A percentile compares a stretch with the other conserved stretches of the same genome.
These are phyloP conservation scores for Chelon auratus DNA, from an alignment of 2,797 vertebrate species.

Conservation along the genomic window DNA sequence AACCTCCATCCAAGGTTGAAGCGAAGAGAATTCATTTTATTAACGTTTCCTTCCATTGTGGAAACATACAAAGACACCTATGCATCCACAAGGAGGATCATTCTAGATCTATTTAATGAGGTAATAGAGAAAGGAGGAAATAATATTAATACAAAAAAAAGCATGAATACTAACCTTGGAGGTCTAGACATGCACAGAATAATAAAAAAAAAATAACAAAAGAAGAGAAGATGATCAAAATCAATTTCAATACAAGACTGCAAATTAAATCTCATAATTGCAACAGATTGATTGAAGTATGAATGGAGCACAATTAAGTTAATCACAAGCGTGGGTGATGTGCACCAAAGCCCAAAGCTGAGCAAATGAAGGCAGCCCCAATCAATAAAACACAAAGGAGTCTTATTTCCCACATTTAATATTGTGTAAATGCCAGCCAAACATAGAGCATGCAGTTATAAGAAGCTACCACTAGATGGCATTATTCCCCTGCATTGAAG, in stretches of 20 bases:
- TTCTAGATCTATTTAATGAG: slow-evolving; percentile 22
- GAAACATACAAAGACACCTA: not conserved
- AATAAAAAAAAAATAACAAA: slow-evolving; percentile 79
- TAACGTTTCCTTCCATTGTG: too few relatives aligned
- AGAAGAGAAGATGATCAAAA: slow-evolving; percentile 83
- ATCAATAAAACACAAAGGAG: slow-evolving; percentile 31
- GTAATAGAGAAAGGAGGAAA: slow-evolving; percentile 34
- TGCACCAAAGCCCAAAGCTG: slow-evolving; percentile 17
- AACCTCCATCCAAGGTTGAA: not conserved
- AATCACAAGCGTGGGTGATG: slow-evolving; percentile 34
- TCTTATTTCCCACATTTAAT: slow-evolving; percentile 26
- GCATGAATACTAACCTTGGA: slow-evolving; percentile 88
- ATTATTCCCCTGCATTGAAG: slow-evolving; percentile 38
- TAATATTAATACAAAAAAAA: slow-evolving; percentile 73
- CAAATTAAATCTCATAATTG: slow-evolving; percentile 35
- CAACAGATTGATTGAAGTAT: slow-evolving; percentile 5
- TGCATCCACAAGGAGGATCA: not conserved
- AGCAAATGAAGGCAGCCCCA: slow-evolving; percentile 30
- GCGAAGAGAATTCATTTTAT: not conserved
- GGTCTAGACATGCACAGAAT: slow-evolving; percentile 87
- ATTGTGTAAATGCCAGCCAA: not conserved
- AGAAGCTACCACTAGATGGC: slow-evolving; percentile 72
- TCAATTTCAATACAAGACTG: slow-evolving; percentile 71
- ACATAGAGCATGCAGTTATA: not conserved
- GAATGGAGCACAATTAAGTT: slow-evolving; percentile 20